phyloP scores from a whole-genome alignment of 1,140 invertebrate species.

The Caerostris darwini region DNA sequence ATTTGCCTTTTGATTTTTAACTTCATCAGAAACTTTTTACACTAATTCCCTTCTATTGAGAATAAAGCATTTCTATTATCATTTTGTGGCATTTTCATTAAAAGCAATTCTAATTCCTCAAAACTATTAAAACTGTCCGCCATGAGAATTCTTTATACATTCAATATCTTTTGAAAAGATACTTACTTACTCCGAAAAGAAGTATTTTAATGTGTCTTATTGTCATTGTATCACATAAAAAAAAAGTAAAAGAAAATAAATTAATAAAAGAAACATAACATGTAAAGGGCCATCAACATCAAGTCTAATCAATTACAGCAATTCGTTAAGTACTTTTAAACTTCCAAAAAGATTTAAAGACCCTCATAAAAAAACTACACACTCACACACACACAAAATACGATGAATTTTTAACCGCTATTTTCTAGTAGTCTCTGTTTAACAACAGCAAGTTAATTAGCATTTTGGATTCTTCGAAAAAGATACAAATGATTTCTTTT shows the following conservation, averaged over 20 bases:
- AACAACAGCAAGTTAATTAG: constrained; percentile 64
- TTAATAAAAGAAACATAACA: neutral
- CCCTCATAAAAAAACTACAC: neutral
- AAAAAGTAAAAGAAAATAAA: neutral
- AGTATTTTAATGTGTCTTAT: constrained; percentile 25
- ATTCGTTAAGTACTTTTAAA: constrained; percentile 64
- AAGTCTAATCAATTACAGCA: constrained; percentile 69
- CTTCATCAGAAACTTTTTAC: neutral
- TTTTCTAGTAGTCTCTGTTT: constrained; percentile 22
- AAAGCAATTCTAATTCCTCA: neutral
- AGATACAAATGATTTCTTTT: constrained; percentile 69
- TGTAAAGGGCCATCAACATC: constrained; percentile 23
- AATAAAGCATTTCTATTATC: neutral
- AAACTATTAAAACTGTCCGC: neutral
- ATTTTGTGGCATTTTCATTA: neutral
- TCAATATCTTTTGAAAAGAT: constrained; percentile 19
- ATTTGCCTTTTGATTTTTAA: neutral
- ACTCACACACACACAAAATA: neutral
- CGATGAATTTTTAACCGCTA: constrained; percentile 22
- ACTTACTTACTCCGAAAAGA: constrained; percentile 14
- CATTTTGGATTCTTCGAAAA: constrained; percentile 52
- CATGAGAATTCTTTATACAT: neutral
- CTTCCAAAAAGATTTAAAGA: neutral
- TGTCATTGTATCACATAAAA: constrained; percentile 29
- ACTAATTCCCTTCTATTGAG: neutral